phyloP scores from a whole-genome alignment of 2,113 vertebrate genomes.

The Uria aalge region DNA sequence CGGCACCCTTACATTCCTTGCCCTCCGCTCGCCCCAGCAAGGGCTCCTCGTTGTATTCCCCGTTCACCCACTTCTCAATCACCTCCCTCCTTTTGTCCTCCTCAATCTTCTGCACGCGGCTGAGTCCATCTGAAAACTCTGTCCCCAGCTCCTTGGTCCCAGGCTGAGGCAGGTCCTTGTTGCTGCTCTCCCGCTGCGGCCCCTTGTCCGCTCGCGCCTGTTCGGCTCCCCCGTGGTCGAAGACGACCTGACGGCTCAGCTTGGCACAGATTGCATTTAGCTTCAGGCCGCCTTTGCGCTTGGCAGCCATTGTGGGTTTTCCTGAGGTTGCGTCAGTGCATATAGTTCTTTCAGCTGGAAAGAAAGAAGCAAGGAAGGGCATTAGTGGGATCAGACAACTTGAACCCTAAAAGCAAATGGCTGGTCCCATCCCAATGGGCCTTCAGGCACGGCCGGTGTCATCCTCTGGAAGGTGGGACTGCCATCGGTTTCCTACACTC shows the following conservation, averaged over 20 bases:
- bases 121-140: constrained; percentile 78
- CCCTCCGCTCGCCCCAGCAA: constrained; percentile 58
- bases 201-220: constrained; percentile 81
- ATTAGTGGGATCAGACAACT: constrained; percentile 36
- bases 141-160: constrained; percentile 75
- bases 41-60: constrained; percentile 91
- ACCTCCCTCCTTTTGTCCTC: constrained; percentile 96
- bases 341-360: constrained; percentile 95
- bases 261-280: constrained; percentile 99
- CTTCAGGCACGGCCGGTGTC: neutral
- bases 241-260: constrained; percentile 97
- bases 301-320: constrained; percentile 97
- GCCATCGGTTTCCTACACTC: neutral
- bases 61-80: constrained; percentile 99
- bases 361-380: neutral
- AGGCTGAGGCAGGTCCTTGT: constrained; percentile 81
- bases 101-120: constrained; percentile 82
- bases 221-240: constrained; percentile 84
- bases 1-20: constrained; percentile 68
- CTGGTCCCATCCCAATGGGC: neutral
- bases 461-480: neutral
- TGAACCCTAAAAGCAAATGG: neutral
- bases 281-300: constrained; percentile 99
- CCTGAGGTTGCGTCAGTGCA: constrained; percentile 95
- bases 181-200: constrained; percentile 74